phyloP scores from a whole-genome alignment of 2,888 invertebrate species.

The Pheosia tremula region DNA sequence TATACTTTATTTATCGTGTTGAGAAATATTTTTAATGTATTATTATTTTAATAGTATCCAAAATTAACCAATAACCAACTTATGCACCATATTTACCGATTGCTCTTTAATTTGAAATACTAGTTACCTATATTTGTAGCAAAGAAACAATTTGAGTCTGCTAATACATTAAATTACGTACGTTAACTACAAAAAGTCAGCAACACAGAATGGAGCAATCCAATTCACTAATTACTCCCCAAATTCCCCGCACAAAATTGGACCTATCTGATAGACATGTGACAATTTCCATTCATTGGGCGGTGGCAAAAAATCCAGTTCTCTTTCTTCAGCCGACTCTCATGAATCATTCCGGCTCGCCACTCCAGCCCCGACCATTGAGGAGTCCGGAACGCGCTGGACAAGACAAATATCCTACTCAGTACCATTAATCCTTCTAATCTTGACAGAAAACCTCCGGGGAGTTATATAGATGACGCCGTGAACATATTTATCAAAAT shows the following conservation, averaged over 20 bases:
- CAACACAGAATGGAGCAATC: not conserved
- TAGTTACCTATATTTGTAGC: too few relatives aligned
- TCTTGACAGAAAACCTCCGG: slow-evolving; percentile 71
- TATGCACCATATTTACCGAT: too few relatives aligned
- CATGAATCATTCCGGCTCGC: slow-evolving; percentile 40
- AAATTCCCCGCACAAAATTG: slow-evolving; percentile 3
- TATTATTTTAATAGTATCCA: too few relatives aligned
- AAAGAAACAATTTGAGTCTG: too few relatives aligned
- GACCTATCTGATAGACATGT: slow-evolving; percentile 5
- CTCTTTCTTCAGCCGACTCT: slow-evolving; percentile 23
- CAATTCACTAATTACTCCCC: slow-evolving; percentile 2
- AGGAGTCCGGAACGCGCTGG: slow-evolving; percentile 50
- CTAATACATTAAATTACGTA: not conserved
- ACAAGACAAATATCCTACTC: slow-evolving; percentile 70
- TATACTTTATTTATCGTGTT: too few relatives aligned
- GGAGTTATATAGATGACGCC: slow-evolving; percentile 36
- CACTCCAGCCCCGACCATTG: slow-evolving; percentile 35
- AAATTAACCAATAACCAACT: too few relatives aligned
- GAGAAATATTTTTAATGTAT: too few relatives aligned
- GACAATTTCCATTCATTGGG: slow-evolving; percentile 28
- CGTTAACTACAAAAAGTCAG: not conserved
- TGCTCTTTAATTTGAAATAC: too few relatives aligned
- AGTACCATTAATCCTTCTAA: slow-evolving; percentile 73
- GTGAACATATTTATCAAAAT: slow-evolving; percentile 48
- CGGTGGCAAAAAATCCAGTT: slow-evolving; percentile 27